These are phyloP conservation scores for Aphelocoma coerulescens DNA, from an alignment of 2,113 vertebrate species.

Conservation along the genomic window DNA sequence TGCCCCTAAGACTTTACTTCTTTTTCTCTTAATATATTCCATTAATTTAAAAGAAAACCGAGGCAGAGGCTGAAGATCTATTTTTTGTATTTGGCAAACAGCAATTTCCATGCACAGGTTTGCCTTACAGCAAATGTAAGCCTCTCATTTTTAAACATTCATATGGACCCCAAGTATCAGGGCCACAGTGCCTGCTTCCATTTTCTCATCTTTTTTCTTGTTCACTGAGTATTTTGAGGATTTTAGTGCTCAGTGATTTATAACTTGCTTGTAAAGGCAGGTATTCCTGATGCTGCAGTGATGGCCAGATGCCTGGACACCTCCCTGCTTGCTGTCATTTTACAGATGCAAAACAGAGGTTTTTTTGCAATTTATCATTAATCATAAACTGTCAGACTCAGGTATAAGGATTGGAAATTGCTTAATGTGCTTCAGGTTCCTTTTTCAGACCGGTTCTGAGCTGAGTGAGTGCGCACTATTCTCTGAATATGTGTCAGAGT, in stretches of 20 bases:
- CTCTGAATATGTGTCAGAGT: neutral
- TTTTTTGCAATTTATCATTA: neutral
- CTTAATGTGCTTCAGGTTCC: neutral
- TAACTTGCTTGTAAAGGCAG: neutral
- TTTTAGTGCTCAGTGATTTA: neutral
- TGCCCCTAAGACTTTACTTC: neutral
- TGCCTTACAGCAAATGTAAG: conserved; percentile 23
- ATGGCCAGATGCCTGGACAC: neutral
- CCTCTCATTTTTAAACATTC: neutral
- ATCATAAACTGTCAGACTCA: neutral
- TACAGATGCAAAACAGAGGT: neutral
- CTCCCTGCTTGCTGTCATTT: neutral
- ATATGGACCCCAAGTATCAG: neutral
- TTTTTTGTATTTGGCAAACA: neutral
- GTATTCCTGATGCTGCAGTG: neutral
- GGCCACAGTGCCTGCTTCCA: neutral
- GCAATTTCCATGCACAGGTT: neutral
- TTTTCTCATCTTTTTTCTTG: neutral
- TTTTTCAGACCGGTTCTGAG: neutral
- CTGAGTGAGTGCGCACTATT: neutral
- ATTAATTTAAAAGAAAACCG: conserved; percentile 11
- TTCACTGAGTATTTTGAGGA: neutral
- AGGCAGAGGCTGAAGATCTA: neutral
- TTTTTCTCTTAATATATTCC: neutral
- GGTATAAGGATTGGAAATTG: neutral